Base-by-base conservation (phyloP, 2,797 vertebrate genomes). In the Myripristis murdjan region DNA sequence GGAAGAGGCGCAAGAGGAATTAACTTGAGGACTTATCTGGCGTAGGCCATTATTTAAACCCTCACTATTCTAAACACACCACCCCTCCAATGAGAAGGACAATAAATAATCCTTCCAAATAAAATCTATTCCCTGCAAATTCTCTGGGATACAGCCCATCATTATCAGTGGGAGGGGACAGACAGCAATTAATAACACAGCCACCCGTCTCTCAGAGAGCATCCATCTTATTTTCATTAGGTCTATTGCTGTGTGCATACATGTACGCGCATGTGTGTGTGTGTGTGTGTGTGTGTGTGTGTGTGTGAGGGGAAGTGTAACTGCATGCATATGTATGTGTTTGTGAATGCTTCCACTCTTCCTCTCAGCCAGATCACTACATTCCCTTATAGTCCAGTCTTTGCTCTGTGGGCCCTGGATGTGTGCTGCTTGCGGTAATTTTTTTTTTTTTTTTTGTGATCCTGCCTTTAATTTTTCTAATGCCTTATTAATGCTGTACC, bases 71-170 rank as follows among this genome's bases (percentile, higher is more conserved):
- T 92, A 95, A 96, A 96, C 94, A 93, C 93, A 95, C 93, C 89
- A 92, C 88, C 93, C 92, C 78, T 94, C 90, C 89, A 87, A 93
- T 95, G 91, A 95, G 93, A 93, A 94, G 91, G 95, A 94, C 94
- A 95, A 97, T 97, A 96, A 98, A 97, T 96, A 96, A 93, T 92
- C 86, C 89, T 91, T 88, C 73, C 89, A 96, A 97, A 96, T 95
- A 96, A 96, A 97, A 97, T 95, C 95, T 96, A 96, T 95, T 96
- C 91, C 92, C 91, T 91, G 83, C 92, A 96, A 96, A 95, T 96
- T 95, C 95, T 93, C 95, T 90, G 90, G 94, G 95, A 97, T 94
- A 95, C 91, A 93, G 95, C 92, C 91, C 93, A 94, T 96, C 95
- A 95, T 96, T 96, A 95, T 95, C 96, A 95, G 91, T 94, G 90